These are phyloP conservation scores for Vireo altiloquus DNA, from an alignment of 2,113 vertebrate species.

Conservation along the genomic window DNA sequence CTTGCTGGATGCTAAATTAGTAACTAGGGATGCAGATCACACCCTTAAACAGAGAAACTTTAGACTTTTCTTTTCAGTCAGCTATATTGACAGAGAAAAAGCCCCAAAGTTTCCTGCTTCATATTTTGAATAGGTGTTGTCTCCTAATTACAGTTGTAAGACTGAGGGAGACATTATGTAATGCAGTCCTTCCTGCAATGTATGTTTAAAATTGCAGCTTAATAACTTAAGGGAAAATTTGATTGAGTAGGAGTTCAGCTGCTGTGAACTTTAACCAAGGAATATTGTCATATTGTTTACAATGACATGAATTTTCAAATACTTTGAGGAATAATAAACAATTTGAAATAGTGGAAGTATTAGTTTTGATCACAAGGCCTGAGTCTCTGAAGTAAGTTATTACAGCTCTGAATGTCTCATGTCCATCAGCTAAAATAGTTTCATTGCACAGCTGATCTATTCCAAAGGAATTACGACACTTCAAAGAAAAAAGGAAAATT, in stretches of 20 bases:
- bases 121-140: slow-evolving; percentile 68
- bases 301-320: slow-evolving; percentile 15
- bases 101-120: slow-evolving; percentile 17
- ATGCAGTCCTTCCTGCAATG: slow-evolving; percentile 46
- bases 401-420: not conserved
- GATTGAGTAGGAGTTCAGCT: not conserved
- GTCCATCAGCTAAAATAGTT: slow-evolving; percentile 26
- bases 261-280: not conserved
- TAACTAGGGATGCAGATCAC: slow-evolving; percentile 63
- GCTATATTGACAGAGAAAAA: slow-evolving; percentile 42
- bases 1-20: slow-evolving; percentile 69
- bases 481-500: not conserved
- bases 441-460: not conserved
- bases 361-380: not conserved
- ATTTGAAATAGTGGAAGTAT: not conserved
- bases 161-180: slow-evolving; percentile 67
- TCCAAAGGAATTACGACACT: slow-evolving; percentile 33
- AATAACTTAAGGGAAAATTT: slow-evolving; percentile 59
- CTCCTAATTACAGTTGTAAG: slow-evolving; percentile 68
- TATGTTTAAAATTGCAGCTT: slow-evolving; percentile 62
- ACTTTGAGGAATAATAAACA: slow-evolving; percentile 16
- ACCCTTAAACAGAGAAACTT: slow-evolving; percentile 48
- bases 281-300: not conserved
- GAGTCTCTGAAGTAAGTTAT: not conserved
- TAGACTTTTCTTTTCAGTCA: slow-evolving; percentile 31